phyloP scores from a whole-genome alignment of 2,113 vertebrate species.

The Euleptes europaea region DNA sequence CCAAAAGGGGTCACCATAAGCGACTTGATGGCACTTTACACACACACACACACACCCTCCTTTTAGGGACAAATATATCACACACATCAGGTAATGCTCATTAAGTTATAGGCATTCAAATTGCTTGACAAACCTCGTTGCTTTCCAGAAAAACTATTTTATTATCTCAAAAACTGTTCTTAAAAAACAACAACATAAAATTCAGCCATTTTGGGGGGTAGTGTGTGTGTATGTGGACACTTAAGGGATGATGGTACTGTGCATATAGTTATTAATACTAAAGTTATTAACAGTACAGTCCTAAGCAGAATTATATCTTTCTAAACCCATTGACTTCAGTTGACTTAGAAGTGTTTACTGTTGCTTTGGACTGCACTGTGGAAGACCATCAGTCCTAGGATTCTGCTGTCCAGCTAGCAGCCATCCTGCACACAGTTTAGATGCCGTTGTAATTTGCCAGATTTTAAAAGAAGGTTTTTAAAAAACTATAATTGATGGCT shows the following conservation, averaged over 20 bases:
- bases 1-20: too few relatives aligned
- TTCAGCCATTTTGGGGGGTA: neutral
- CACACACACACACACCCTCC: too few relatives aligned
- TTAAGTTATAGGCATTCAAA: constrained; percentile 26
- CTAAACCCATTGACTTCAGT: too few relatives aligned
- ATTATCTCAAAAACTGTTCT: neutral
- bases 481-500: constrained; percentile 51
- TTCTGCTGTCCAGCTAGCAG: neutral
- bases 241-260: neutral
- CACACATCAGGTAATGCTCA: neutral
- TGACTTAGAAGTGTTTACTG: too few relatives aligned
- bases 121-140: neutral
- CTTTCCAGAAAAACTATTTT: neutral
- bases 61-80: neutral
- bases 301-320: too few relatives aligned
- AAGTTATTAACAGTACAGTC: too few relatives aligned
- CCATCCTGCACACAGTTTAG: neutral
- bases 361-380: too few relatives aligned
- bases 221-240: neutral
- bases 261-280: neutral
- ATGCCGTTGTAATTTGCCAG: constrained; percentile 39
- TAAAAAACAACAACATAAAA: neutral
- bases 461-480: constrained; percentile 46
- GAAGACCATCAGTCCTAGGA: neutral
- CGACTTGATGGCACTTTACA: too few relatives aligned